Percentiles rank a stretch among this genome's conserved stretches.
Evolutionary conservation across 35 echinoderm and acorn worm species (phyloP).

Genomic region (Ophiothrix spiculata): DNA sequence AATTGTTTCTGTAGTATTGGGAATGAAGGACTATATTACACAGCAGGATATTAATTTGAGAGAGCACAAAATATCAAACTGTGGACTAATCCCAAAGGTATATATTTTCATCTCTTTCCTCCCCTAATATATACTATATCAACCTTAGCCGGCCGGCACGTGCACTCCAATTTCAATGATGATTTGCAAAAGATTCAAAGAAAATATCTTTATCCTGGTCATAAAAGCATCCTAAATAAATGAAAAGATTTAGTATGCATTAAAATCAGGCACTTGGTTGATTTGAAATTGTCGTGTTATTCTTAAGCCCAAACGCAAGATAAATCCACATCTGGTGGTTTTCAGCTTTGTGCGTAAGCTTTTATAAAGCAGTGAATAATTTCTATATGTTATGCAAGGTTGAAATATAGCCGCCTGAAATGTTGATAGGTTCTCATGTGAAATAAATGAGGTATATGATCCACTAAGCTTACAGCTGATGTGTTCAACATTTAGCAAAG

Average conservation of each 20-base stretch:
- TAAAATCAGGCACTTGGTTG: not conserved
- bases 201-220: not conserved
- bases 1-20: not conserved
- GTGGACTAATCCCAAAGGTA: not conserved
- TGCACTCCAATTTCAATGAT: not conserved
- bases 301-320: too few relatives aligned
- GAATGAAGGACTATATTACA: not conserved
- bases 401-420: too few relatives aligned
- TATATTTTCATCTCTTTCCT: not conserved
- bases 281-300: too few relatives aligned
- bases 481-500: too few relatives aligned
- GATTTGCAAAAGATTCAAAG: not conserved
- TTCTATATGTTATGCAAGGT: too few relatives aligned
- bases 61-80: not conserved
- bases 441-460: too few relatives aligned
- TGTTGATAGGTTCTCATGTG: too few relatives aligned
- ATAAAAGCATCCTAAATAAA: not conserved
- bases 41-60: not conserved
- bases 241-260: constrained; percentile 6
- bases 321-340: too few relatives aligned
- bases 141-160: not conserved
- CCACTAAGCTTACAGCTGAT: too few relatives aligned
- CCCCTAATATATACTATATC: not conserved
- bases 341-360: too few relatives aligned
- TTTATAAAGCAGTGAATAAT: too few relatives aligned